Conservation (phyloP, 1,140 invertebrate genomes). For the Parapsyche elsis region DNA sequence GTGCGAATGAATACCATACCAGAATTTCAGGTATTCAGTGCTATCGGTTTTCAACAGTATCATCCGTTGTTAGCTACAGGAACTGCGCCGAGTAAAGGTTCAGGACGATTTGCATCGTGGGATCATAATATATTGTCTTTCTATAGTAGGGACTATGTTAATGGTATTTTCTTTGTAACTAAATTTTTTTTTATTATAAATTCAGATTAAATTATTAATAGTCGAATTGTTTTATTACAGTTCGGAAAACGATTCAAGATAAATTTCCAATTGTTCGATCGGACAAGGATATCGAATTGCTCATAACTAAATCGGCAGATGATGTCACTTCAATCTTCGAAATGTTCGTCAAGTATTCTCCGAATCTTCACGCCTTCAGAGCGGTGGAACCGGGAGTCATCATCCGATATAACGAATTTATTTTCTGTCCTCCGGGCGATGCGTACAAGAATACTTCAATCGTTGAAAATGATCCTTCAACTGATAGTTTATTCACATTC, state of each 20-base stretch:
- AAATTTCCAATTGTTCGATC: conserved; percentile 47
- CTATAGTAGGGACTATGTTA: conserved; percentile 83
- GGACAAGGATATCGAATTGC: conserved; percentile 51
- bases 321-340: conserved; percentile 50
- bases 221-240: conserved; percentile 50
- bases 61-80: conserved; percentile 72
- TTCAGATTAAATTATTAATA: not conserved
- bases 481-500: conserved; percentile 32
- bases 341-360: conserved; percentile 52
- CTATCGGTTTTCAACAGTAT: conserved; percentile 84
- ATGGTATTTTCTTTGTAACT: conserved; percentile 64
- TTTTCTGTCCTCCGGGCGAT: conserved; percentile 44
- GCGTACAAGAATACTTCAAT: conserved; percentile 38
- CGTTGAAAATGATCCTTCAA: not conserved
- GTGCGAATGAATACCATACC: conserved; percentile 88
- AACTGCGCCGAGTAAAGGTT: conserved; percentile 71
- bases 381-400: conserved; percentile 46
- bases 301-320: conserved; percentile 34
- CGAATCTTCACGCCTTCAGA: conserved; percentile 49
- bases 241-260: conserved; percentile 49
- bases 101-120: conserved; percentile 82
- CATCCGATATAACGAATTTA: conserved; percentile 48
- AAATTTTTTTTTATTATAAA: too few relatives aligned
- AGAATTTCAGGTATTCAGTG: conserved; percentile 83
- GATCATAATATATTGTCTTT: conserved; percentile 82